These are phyloP conservation scores for Hypotaenidia okinawae DNA, from an alignment of 2,797 vertebrate species.

Conservation along the genomic window DNA sequence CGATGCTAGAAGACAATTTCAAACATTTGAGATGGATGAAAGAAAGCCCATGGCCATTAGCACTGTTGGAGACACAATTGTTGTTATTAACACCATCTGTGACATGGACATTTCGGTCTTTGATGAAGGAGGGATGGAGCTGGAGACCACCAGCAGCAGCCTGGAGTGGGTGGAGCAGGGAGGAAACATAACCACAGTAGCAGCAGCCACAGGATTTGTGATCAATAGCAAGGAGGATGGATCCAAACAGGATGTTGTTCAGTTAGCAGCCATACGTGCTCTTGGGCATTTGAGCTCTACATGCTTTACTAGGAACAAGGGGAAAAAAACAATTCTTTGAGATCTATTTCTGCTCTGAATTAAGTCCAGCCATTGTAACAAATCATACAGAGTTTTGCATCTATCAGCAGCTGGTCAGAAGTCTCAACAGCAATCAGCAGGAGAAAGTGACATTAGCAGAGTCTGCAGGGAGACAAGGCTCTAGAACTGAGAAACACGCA, in stretches of 20 bases:
- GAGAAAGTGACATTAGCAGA: slow-evolving; percentile 56
- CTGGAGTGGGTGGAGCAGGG: neutral
- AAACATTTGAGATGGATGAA: slow-evolving; percentile 51
- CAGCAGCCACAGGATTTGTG: slow-evolving; percentile 32
- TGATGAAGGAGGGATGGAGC: slow-evolving; percentile 43
- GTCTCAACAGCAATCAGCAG: slow-evolving; percentile 39
- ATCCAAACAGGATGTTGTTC: slow-evolving; percentile 5
- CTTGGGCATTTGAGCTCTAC: neutral
- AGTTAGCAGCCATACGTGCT: neutral
- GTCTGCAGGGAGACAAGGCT: neutral
- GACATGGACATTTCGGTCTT: neutral
- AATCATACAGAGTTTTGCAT: slow-evolving; percentile 42
- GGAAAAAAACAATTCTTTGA: neutral
- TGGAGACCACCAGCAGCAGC: slow-evolving; percentile 59
- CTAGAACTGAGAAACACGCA: neutral
- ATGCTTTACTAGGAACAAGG: neutral
- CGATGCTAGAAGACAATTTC: slow-evolving; percentile 17
- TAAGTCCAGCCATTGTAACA: slow-evolving; percentile 52
- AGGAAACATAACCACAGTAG: slow-evolving; percentile 44
- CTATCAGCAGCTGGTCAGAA: slow-evolving; percentile 64
- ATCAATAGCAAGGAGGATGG: neutral
- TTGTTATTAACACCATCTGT: slow-evolving; percentile 66
- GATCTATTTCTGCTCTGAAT: slow-evolving; percentile 55
- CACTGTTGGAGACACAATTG: slow-evolving; percentile 51
- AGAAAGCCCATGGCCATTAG: slow-evolving; percentile 47